Evolutionary conservation across 2,888 invertebrate species (phyloP), one percentile per base, ranked within the genome.

Genomic region (Anorthoa munda): DNA sequence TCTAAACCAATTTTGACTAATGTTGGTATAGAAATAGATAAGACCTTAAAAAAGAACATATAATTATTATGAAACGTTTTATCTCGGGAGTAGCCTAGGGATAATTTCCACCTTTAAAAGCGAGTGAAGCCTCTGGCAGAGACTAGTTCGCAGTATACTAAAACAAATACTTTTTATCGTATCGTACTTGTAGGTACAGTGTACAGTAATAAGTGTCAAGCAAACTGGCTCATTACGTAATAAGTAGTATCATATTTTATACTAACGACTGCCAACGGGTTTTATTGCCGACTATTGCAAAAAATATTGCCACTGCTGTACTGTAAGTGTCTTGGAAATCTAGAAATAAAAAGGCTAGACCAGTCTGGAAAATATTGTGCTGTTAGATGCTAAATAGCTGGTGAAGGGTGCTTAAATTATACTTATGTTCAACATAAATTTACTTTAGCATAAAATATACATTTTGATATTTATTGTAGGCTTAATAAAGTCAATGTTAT

Each of bases 211-310:
- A 79, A 82, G 80, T 84, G 80, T 82, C 84, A 75, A 77, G 75
- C 66, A 74, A 80, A 84, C 66, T 70, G 79, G 65, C 82, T 85
- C 80, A 85, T 85, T 86, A 86, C 72, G 75, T 66, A 86, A 82
- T 76, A 85, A 84, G 84, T 78, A 72, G 76, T 75, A 67, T 77
- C 69, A 86, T 85, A 85, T 82, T 78, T 86, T 82, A 84, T 69
- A 75, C 73, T 82, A 86, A 85, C 82, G 86, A 80, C 86, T 80
- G 75, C 66, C 71, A 66, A 77, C 80, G 71, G 56, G 67, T 77
- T 85, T 85, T 86, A 85, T 85, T 82, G 77, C 82, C 75, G 71
- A 66, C 84, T 65, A 73, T 79, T 66, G 75, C 73, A 83, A 85
- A 84, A 78, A 83, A 77, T 74, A 78, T 73, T 58, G 66, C 82